phyloP scores from a whole-genome alignment of 2,888 invertebrate genomes.

The Epiblema foenella region DNA sequence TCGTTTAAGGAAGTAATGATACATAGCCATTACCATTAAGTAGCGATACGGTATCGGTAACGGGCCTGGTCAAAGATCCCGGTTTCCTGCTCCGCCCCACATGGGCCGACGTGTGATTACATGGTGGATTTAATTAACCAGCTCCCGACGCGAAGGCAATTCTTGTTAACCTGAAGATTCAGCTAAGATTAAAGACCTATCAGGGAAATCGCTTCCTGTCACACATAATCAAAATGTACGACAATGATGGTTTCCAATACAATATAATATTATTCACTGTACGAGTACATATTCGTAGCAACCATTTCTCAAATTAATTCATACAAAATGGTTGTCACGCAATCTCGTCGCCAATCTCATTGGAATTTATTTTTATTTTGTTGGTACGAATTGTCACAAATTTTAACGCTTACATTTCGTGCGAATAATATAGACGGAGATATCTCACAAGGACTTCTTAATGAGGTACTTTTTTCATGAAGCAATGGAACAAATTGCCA shows the following conservation, averaged over 20 bases:
- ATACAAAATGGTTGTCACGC: too few relatives aligned
- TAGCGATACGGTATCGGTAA: constrained; percentile 26
- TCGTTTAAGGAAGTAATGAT: constrained; percentile 24
- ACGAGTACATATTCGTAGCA: too few relatives aligned
- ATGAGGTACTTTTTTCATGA: too few relatives aligned
- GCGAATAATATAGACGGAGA: too few relatives aligned
- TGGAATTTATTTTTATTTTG: too few relatives aligned
- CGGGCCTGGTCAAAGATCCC: constrained; percentile 16
- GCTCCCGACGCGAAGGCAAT: background rate
- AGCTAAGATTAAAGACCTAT: background rate
- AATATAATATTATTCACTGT: too few relatives aligned
- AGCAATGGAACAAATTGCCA: background rate
- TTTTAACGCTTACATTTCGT: too few relatives aligned
- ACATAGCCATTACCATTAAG: constrained; percentile 33
- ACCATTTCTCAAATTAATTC: too few relatives aligned
- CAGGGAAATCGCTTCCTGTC: background rate
- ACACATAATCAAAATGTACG: background rate
- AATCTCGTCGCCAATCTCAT: too few relatives aligned
- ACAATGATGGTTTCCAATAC: background rate
- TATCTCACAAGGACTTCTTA: too few relatives aligned
- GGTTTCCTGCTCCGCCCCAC: constrained; percentile 23
- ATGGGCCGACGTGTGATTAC: constrained; percentile 10
- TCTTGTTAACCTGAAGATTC: background rate
- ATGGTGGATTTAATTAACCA: constrained; percentile 15
- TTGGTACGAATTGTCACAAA: too few relatives aligned